A percentile compares a stretch with the other conserved stretches of the same genome.
Evolutionary conservation across 2,113 vertebrate genomes (phyloP).

Genomic region (Shinisaurus crocodilurus): DNA sequence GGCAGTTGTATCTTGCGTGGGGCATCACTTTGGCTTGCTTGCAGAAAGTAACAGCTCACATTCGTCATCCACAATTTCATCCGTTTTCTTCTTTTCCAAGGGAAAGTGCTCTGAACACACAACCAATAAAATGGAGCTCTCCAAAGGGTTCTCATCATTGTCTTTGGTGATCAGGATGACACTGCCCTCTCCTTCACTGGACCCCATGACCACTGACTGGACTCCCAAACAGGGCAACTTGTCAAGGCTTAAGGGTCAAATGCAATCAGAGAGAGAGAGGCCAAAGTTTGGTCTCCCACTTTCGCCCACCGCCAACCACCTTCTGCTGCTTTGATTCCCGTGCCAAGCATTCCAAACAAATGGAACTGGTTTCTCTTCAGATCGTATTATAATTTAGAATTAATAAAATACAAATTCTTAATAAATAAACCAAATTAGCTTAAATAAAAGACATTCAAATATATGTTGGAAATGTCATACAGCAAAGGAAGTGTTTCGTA

Average conservation of each 20-base stretch:
- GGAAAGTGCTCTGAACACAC: background rate
- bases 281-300: no score
- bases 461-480: background rate
- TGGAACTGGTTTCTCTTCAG: no score
- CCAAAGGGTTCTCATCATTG: background rate
- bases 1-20: conserved; percentile 62
- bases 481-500: background rate
- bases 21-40: conserved; percentile 59
- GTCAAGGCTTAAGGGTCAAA: background rate
- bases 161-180: conserved; percentile 60
- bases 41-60: conserved; percentile 66
- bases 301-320: background rate
- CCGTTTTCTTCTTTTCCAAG: conserved; percentile 21
- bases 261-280: no score
- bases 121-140: conserved; percentile 40
- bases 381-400: no score
- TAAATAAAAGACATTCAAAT: background rate
- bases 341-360: background rate
- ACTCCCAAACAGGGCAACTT: background rate
- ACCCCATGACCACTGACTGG: background rate
- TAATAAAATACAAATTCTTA: no score
- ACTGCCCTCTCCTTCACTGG: background rate
- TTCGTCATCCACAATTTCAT: conserved; percentile 60
- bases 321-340: background rate
- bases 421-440: no score